Evolutionary conservation across 2,113 vertebrate species (phyloP), one percentile per base, ranked within the genome.

Genomic region (Lepisosteus osseus): DNA sequence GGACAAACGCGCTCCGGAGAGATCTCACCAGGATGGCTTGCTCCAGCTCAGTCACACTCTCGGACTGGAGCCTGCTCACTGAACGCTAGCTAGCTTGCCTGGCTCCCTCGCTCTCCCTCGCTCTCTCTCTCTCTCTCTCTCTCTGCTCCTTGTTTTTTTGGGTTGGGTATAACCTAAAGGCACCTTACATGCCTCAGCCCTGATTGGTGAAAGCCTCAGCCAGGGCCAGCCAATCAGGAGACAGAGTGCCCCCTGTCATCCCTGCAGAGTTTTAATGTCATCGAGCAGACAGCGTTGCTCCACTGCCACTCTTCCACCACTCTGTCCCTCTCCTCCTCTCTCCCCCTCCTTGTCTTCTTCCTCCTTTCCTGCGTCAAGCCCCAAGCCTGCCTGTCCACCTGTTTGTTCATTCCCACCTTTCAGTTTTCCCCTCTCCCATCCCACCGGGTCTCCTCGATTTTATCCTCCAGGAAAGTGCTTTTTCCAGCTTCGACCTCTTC

Each of bases 101-200:
- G 62, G 73, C 41, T 70, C 76, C 79, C 45, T 72, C 13, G 71
- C 70, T 73, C n/a, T n/a, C n/a, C n/a, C n/a, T n/a, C n/a, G n/a
- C n/a, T n/a, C 69, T 73, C 72, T 11, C 71, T 74, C 72, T 76
- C 68, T 65, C 74, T 74, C 70, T 70, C 74, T 72, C 67, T 62
- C 70, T 66, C 61, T 71, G 68, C 69, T 81, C 74, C 78, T 86
- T 80, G 72, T 82, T 87, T 91, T 92, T 90, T 88, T 83, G 88
- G 90, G 83, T 84, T 91, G 89, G 85, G 86, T 89, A 88, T 88
- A 92, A 92, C 86, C 91, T 89, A 90, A 89, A 92, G 91, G 91
- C 90, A 90, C 89, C 91, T 93, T 92, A 88, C 86, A 86, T 90
- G 88, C 81, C 87, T 91, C 76, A 11, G 75, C 82, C 87, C 86